Evolutionary conservation across 1,140 invertebrate genomes (phyloP).

Genomic region (Saccostrea glomerata): DNA sequence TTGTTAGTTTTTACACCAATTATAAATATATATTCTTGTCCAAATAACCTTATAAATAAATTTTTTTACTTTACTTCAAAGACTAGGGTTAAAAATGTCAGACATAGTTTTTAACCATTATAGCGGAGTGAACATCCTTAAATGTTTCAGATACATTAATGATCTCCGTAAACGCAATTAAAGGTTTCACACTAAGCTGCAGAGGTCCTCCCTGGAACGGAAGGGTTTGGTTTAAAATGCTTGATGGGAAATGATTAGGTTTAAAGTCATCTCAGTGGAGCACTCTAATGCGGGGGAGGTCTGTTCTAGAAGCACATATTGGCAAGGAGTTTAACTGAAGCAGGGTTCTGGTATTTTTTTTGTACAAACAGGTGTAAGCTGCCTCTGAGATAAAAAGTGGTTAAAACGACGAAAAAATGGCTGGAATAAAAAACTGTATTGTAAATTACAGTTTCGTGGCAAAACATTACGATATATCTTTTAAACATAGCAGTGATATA

Average conservation of each 20-base stretch:
- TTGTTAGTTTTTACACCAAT: too few species aligned
- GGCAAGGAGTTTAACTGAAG: background rate
- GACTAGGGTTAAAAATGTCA: too few species aligned
- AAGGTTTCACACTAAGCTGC: background rate
- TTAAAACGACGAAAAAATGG: background rate
- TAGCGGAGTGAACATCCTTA: too few species aligned
- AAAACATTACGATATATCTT: background rate
- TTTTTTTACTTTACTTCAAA: too few species aligned
- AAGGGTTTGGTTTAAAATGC: constrained; percentile 1
- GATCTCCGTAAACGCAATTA: too few species aligned
- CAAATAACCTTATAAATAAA: too few species aligned
- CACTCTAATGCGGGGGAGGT: background rate
- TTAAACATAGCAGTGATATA: background rate
- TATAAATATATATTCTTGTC: too few species aligned
- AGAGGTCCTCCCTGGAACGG: background rate
- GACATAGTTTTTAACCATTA: too few species aligned
- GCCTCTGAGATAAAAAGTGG: background rate
- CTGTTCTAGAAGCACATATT: background rate
- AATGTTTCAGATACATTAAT: too few species aligned
- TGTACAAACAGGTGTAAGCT: background rate
- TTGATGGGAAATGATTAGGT: background rate
- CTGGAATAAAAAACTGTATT: background rate
- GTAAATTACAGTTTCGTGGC: background rate
- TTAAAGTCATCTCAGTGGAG: background rate
- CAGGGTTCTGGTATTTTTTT: background rate